A percentile compares a stretch with the other conserved stretches of the same genome.
Conservation (phyloP, 2,113 vertebrate species). For the Jaculus jaculus region DNA sequence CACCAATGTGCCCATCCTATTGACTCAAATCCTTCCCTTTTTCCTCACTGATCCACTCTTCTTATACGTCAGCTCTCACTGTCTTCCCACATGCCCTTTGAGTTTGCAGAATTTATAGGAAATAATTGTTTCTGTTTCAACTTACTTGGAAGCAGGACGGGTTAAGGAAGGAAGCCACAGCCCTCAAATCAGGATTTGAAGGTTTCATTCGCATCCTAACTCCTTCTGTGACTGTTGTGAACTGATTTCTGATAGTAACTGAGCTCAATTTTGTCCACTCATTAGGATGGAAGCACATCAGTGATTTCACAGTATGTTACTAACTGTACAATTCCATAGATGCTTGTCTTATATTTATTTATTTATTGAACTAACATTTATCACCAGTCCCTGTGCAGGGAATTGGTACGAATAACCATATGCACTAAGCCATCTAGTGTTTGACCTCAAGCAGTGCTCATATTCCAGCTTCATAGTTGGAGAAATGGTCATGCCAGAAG, state of each 20-base stretch:
- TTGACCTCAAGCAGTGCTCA: background rate
- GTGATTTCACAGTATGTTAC: background rate
- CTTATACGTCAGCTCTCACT: background rate
- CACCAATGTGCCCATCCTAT: background rate
- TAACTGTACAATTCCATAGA: background rate
- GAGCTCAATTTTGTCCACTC: background rate
- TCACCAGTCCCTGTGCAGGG: background rate
- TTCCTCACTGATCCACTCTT: background rate
- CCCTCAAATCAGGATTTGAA: background rate
- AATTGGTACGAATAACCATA: background rate
- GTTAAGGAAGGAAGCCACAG: background rate
- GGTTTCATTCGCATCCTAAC: background rate
- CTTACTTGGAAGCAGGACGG: background rate
- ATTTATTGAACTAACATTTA: background rate
- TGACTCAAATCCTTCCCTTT: background rate
- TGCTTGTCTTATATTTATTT: background rate
- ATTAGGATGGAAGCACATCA: background rate
- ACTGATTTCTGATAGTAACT: background rate
- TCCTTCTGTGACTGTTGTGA: background rate
- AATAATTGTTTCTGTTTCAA: conserved; percentile 38
- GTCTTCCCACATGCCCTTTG: background rate
- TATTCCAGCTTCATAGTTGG: background rate
- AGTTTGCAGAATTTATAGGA: background rate
- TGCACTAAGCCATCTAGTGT: background rate
- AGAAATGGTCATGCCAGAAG: background rate